These are phyloP conservation scores for Bovichtus variegatus DNA, from an alignment of 2,797 vertebrate species.

Conservation along the genomic window DNA sequence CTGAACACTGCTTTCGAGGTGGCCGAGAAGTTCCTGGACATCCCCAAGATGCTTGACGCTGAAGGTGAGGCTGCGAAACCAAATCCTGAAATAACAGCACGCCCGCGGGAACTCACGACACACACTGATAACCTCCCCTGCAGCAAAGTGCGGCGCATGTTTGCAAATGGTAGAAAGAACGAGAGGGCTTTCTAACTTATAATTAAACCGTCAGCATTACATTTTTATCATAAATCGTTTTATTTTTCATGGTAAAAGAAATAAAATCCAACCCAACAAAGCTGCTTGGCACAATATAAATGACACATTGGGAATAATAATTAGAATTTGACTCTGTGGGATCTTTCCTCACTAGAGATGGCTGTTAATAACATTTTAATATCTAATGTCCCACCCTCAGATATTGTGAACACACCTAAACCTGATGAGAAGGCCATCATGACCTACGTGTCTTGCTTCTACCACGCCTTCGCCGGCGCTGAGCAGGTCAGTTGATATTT, in stretches of 20 bases:
- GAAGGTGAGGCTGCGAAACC: constrained; percentile 85
- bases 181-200: not conserved
- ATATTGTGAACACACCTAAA: constrained; percentile 95
- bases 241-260: no score
- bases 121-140: not conserved
- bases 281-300: no score
- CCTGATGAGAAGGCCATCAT: constrained; percentile 96
- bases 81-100: not conserved
- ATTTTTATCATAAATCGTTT: no score
- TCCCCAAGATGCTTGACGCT: constrained; percentile 94
- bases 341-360: no score
- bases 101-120: no score
- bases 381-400: constrained; percentile 62
- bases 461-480: constrained; percentile 93
- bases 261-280: no score
- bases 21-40: constrained; percentile 94
- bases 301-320: no score
- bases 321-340: no score
- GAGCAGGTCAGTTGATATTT: constrained; percentile 86
- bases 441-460: constrained; percentile 96
- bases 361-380: not conserved
- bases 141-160: not conserved
- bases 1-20: constrained; percentile 95
- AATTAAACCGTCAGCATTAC: constrained; percentile 12
- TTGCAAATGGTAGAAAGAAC: constrained; percentile 31